phyloP scores from a whole-genome alignment of 2,113 vertebrate genomes.

The Vulpes ferrilata region DNA sequence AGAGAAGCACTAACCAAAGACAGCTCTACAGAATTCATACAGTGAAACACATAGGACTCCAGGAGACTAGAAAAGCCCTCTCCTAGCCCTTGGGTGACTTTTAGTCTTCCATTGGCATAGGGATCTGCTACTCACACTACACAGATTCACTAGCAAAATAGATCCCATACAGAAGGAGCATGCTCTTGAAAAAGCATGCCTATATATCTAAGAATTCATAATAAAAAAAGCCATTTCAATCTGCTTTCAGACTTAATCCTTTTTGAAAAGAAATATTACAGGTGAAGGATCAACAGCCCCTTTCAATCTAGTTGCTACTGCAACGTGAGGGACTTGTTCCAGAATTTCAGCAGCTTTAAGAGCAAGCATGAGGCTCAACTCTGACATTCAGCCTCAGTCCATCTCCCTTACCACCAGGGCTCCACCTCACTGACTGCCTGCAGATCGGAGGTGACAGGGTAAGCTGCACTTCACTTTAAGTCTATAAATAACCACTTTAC shows the following conservation, averaged over 20 bases:
- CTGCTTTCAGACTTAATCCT: constrained; percentile 30
- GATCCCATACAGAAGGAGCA: neutral
- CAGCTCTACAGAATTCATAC: neutral
- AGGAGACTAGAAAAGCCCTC: neutral
- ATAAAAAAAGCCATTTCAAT: constrained; percentile 26
- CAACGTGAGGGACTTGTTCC: neutral
- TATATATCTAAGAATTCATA: constrained; percentile 5
- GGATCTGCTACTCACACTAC: neutral
- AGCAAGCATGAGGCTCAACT: neutral
- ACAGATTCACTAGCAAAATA: constrained; percentile 5
- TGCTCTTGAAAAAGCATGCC: neutral
- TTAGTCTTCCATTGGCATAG: neutral
- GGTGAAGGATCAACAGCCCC: neutral
- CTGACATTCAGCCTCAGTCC: neutral
- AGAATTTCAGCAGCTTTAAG: constrained; percentile 20
- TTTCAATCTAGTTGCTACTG: neutral
- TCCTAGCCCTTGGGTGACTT: neutral
- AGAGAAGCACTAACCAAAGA: neutral
- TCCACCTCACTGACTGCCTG: neutral
- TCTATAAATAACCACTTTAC: constrained; percentile 24
- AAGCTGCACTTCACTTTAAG: neutral
- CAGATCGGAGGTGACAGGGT: neutral
- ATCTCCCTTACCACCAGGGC: neutral
- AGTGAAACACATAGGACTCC: neutral
- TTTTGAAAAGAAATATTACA: neutral